These are phyloP conservation scores for Mus pahari DNA, from an alignment of 2,113 vertebrate genomes.

Conservation along the genomic window DNA sequence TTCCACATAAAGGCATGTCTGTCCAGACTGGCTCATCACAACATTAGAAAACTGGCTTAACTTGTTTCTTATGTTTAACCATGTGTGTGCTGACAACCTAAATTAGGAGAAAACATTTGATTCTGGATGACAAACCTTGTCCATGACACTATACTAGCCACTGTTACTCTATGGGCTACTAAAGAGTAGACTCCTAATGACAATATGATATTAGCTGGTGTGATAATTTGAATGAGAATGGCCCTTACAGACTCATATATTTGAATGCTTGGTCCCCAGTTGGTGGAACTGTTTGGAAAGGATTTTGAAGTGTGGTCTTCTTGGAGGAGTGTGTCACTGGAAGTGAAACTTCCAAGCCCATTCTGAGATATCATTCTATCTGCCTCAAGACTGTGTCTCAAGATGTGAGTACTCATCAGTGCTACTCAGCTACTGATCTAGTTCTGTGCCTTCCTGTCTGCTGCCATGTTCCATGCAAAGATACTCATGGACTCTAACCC, in stretches of 20 bases:
- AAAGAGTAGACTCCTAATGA: not conserved
- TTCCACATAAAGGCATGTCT: constrained; percentile 14
- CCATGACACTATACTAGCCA: not conserved
- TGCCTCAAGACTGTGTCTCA: not conserved
- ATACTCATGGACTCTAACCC: not conserved
- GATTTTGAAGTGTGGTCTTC: not conserved
- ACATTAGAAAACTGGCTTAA: constrained; percentile 10
- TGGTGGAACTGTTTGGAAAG: not conserved
- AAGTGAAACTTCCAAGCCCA: not conserved
- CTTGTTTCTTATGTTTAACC: constrained; percentile 29
- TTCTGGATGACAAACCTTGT: constrained; percentile 36
- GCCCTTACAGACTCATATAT: no score
- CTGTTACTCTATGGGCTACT: not conserved
- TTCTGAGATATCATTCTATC: not conserved
- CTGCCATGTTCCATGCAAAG: not conserved
- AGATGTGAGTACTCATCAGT: not conserved
- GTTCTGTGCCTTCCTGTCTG: not conserved
- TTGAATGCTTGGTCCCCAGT: not conserved
- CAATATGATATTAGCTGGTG: not conserved
- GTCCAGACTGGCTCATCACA: not conserved
- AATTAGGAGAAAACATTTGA: not conserved
- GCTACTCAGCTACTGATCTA: not conserved
- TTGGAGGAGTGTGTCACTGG: not conserved
- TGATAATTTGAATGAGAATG: not conserved
- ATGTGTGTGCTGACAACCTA: not conserved